Percentiles rank a stretch among this genome's conserved stretches.
Conservation (phyloP, 2,113 vertebrate genomes). For the Albula glossodonta region DNA sequence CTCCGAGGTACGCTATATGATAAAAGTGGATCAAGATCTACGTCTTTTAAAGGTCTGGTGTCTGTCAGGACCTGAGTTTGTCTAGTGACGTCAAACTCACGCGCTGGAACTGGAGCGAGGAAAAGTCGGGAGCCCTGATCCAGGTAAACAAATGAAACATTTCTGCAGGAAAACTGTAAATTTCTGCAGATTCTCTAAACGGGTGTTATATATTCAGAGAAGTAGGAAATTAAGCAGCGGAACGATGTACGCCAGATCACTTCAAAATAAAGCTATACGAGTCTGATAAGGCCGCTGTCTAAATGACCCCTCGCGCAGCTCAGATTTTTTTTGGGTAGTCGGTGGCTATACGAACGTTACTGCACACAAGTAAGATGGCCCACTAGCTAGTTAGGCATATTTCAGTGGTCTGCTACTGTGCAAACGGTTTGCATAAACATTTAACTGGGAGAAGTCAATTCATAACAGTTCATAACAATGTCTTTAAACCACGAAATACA, state of each 20-base stretch:
- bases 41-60: background rate
- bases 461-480: too few relatives aligned
- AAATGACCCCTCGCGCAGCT: conserved; percentile 18
- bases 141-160: conserved; percentile 52
- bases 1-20: background rate
- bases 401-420: background rate
- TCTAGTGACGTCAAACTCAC: conserved; percentile 51
- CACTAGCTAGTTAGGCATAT: background rate
- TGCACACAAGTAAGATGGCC: conserved; percentile 3
- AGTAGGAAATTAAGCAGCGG: too few relatives aligned
- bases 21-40: background rate
- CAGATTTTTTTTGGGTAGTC: background rate
- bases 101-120: conserved; percentile 42
- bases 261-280: background rate
- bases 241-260: background rate
- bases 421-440: background rate
- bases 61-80: conserved; percentile 12
- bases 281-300: background rate
- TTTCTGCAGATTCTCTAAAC: background rate
- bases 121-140: conserved; percentile 49
- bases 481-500: too few relatives aligned
- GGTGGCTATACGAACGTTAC: background rate
- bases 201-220: background rate
- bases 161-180: background rate
- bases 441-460: too few relatives aligned